Evolutionary conservation across 2,888 invertebrate genomes (phyloP), one percentile per base, ranked within the genome.

Genomic region (Myopa testacea): DNA sequence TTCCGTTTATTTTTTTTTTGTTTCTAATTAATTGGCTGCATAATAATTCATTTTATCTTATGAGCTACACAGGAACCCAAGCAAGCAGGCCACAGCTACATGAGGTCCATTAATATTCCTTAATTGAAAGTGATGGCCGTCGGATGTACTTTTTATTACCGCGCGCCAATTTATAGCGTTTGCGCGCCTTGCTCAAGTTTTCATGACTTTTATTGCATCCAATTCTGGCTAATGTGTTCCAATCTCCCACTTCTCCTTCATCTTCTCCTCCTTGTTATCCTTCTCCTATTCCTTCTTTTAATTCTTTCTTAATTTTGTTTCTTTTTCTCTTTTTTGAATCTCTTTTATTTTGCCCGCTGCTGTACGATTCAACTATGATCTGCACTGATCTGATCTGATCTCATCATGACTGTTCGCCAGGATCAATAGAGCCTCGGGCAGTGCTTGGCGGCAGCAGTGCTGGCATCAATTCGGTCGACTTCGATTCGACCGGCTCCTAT

Each of bases 391-490:
- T 52, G 50, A 19, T 52, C 45, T 12, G 34, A 12, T 62, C 38
- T n/a, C n/a, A 19, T 65, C 52, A 26, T n/a, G 10, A 26, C 58
- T 5, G 38, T n/a, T 26, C 75, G 58, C 89, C 89, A 93, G 95
- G 93, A 86, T 89, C 91, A 68, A 91, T 92, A 81, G 95, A 96
- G 85, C 92, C 91, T 82, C 93, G 93, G 87, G 96, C 95, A 38
- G 92, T 93, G 68, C 91, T 99, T 80, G 94, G 95, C 38, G 99
- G 99, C 8, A 97, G 98, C 85, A 99, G 98, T 90, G 97, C 96
- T 34, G 96, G 96, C 71, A 95, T 99, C 37, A 98, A 97, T 93
- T 96, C 98, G 0, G 94, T 99, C 78, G 98, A 99, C 88, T 98
- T 98, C 89, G 98, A 99, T 90, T 92, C 94, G 62, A 96, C 97